Percentiles rank a stretch among this genome's conserved stretches.
Conservation (phyloP, 2,113 vertebrate species). For the Junco hyemalis region DNA sequence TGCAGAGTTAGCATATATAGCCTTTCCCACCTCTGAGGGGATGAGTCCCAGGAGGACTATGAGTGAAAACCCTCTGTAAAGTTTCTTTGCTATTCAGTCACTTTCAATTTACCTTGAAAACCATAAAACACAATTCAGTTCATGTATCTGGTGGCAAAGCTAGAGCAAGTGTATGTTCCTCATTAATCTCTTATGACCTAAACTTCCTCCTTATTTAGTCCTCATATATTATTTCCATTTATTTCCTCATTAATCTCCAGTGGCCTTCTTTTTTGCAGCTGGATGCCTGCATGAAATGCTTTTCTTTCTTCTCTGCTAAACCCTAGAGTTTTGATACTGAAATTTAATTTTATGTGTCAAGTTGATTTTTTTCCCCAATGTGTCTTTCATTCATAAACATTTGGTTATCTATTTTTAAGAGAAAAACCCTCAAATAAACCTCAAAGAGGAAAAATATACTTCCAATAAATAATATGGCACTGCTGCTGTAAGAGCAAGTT, state of each 20-base stretch:
- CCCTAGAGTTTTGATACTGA: background rate
- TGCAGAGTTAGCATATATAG: background rate
- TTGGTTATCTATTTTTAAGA: background rate
- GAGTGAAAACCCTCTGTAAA: background rate
- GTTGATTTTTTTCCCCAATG: background rate
- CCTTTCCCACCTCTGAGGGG: rapidly evolving
- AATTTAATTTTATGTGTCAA: background rate
- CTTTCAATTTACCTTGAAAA: background rate
- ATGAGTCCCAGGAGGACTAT: background rate
- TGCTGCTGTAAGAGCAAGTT: background rate
- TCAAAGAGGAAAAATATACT: background rate
- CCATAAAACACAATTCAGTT: background rate
- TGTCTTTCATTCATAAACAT: background rate
- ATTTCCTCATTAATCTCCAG: background rate
- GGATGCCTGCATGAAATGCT: background rate
- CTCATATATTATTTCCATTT: background rate
- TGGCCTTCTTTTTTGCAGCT: background rate
- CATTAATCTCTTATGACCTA: background rate
- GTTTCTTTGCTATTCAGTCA: background rate
- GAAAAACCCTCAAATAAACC: background rate
- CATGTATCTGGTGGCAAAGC: background rate
- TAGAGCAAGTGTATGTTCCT: background rate
- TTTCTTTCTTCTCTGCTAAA: background rate
- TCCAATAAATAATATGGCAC: background rate
- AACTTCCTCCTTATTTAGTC: background rate